phyloP scores from a whole-genome alignment of 1,140 invertebrate genomes.

The Amyelois transitella region DNA sequence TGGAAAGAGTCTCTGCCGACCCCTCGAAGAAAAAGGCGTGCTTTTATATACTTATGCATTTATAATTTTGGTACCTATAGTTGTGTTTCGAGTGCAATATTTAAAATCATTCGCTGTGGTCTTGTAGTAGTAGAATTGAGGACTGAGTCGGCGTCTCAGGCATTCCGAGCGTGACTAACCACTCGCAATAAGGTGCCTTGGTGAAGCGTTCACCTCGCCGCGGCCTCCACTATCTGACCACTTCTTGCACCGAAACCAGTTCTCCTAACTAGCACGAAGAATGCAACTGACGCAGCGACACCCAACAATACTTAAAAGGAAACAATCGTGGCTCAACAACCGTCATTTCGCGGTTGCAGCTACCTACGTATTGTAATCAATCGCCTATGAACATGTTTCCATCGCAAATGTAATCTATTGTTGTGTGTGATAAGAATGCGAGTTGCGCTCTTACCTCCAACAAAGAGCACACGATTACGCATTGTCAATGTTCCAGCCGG shows the following conservation, averaged over 20 bases:
- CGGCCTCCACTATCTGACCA: conserved; percentile 44
- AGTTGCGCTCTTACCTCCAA: conserved; percentile 20
- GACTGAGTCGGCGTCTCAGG: conserved; percentile 33
- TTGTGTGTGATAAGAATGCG: conserved; percentile 25
- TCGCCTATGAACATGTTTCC: conserved; percentile 1
- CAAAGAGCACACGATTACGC: conserved; percentile 12
- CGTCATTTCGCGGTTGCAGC: background rate
- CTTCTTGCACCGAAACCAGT: conserved; percentile 41
- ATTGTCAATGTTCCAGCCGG: background rate
- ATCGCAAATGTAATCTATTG: conserved; percentile 4
- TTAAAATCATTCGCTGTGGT: conserved; percentile 28
- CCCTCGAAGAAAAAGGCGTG: too few relatives aligned
- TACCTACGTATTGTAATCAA: conserved; percentile 3
- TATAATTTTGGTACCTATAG: too few relatives aligned
- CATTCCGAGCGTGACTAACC: conserved; percentile 60
- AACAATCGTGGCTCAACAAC: background rate
- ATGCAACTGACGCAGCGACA: conserved; percentile 8
- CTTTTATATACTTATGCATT: too few relatives aligned
- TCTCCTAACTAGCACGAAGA: conserved; percentile 21
- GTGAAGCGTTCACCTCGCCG: conserved; percentile 42
- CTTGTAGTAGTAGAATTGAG: conserved; percentile 31
- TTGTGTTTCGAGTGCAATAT: too few relatives aligned
- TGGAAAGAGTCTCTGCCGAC: too few relatives aligned
- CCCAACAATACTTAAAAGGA: background rate
- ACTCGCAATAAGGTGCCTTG: conserved; percentile 35